Percentiles rank a stretch among this genome's conserved stretches.
These are phyloP conservation scores for Musca vetustissima DNA, from an alignment of 1,140 invertebrate species.

Conservation along the genomic window DNA sequence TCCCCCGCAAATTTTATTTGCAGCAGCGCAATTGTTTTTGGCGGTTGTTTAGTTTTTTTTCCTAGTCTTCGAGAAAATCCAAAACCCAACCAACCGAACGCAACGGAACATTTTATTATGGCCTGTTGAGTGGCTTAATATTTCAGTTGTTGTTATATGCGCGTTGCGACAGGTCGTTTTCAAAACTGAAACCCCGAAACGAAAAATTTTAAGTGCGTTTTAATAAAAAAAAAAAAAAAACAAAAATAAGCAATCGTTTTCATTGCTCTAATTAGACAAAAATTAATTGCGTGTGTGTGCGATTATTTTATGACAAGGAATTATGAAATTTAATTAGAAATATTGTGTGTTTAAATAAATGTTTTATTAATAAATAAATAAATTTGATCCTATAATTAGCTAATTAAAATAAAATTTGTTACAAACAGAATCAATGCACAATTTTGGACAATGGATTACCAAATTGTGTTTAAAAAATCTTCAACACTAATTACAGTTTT, in stretches of 20 bases:
- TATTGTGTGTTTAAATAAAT: no score
- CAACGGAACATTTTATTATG: constrained; percentile 17
- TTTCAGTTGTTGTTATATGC: constrained; percentile 17
- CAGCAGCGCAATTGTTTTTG: no score
- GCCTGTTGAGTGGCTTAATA: not conserved
- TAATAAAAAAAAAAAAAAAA: not conserved
- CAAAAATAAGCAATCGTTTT: no score
- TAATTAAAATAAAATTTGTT: not conserved
- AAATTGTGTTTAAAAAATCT: constrained; percentile 25
- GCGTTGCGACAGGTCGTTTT: constrained; percentile 11
- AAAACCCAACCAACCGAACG: not conserved
- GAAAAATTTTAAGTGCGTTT: not conserved
- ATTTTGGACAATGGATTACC: constrained; percentile 30
- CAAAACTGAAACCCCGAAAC: not conserved
- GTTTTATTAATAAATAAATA: no score
- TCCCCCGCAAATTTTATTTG: no score
- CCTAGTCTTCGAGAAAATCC: no score
- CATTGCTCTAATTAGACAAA: no score
- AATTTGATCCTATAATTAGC: no score
- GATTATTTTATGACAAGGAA: no score
- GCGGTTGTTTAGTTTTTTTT: no score
- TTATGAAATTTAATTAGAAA: no score
- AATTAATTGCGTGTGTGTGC: no score
- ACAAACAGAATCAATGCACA: constrained; percentile 16
- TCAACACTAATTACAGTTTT: not conserved